Evolutionary conservation across 2,113 vertebrate genomes (phyloP).

Genomic region (Hippocampus abdominalis): DNA sequence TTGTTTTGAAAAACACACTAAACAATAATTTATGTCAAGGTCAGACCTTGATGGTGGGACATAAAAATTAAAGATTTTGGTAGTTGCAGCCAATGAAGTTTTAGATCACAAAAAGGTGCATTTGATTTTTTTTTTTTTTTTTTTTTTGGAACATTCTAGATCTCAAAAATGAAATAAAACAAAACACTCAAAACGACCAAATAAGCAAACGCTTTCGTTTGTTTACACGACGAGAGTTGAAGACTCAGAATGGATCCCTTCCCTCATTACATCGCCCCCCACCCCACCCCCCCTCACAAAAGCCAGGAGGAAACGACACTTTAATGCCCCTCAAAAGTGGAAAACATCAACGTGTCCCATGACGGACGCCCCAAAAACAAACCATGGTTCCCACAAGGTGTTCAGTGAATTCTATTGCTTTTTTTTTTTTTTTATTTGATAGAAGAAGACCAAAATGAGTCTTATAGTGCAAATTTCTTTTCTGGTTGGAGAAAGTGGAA

Average conservation of each 20-base stretch:
- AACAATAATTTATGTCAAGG: conserved; percentile 3
- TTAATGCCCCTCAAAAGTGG: conserved; percentile 65
- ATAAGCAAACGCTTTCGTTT: background rate
- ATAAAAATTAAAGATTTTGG: conserved; percentile 39
- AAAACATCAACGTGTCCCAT: conserved; percentile 34
- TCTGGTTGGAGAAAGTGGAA: conserved; percentile 70
- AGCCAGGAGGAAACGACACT: conserved; percentile 70
- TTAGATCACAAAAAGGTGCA: conserved; percentile 12
- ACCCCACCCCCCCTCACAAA: background rate
- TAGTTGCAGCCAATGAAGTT: conserved; percentile 47
- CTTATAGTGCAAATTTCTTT: conserved; percentile 79
- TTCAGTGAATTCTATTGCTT: conserved; percentile 74
- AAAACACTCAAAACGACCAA: background rate
- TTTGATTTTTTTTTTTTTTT: conserved; percentile 3
- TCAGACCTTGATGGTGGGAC: conserved; percentile 34
- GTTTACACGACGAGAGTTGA: conserved; percentile 40
- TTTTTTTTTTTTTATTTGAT: conserved; percentile 55
- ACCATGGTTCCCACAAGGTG: conserved; percentile 49
- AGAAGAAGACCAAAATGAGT: conserved; percentile 72
- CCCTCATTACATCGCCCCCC: conserved; percentile 34
- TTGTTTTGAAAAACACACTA: conserved; percentile 31
- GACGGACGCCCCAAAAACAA: conserved; percentile 28
- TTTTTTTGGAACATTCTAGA: conserved; percentile 7
- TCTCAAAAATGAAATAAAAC: background rate
- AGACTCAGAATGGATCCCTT: conserved; percentile 50